These are phyloP conservation scores for Monodelphis domestica DNA, from an alignment of 2,797 vertebrate species.

Conservation along the genomic window DNA sequence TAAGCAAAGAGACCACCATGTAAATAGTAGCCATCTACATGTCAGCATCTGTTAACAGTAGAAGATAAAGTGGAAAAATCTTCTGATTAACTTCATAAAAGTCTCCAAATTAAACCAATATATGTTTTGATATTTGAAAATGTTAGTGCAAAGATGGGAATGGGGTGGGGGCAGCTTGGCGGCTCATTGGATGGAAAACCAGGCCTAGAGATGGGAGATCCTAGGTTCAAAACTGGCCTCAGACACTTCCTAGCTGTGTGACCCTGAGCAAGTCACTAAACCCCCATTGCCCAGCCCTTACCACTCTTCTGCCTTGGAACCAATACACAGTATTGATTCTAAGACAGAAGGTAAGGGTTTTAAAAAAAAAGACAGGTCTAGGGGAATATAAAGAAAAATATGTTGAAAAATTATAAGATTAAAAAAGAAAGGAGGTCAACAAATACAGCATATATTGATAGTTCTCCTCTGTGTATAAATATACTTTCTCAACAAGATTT, in stretches of 20 bases:
- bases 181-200: too few relatives aligned
- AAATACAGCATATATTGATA: neutral
- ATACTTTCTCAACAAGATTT: neutral
- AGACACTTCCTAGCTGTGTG: too few relatives aligned
- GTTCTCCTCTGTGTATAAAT: neutral
- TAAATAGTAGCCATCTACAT: neutral
- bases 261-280: too few relatives aligned
- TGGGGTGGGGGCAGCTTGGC: too few relatives aligned
- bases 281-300: too few relatives aligned
- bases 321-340: too few relatives aligned
- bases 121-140: neutral
- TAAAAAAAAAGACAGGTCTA: neutral
- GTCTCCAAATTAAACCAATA: neutral
- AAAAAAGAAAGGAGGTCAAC: neutral
- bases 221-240: too few relatives aligned
- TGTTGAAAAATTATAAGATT: neutral
- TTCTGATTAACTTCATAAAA: neutral
- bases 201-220: too few relatives aligned
- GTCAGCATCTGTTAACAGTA: neutral
- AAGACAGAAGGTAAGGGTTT: too few relatives aligned
- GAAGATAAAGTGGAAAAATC: neutral
- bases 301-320: too few relatives aligned
- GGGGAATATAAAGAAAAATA: neutral
- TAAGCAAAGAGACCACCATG: neutral
- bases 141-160: neutral